Percentiles rank a stretch among this genome's conserved stretches.
These are phyloP conservation scores for Pheosia gnoma DNA, from an alignment of 2,888 invertebrate species.

Conservation along the genomic window DNA sequence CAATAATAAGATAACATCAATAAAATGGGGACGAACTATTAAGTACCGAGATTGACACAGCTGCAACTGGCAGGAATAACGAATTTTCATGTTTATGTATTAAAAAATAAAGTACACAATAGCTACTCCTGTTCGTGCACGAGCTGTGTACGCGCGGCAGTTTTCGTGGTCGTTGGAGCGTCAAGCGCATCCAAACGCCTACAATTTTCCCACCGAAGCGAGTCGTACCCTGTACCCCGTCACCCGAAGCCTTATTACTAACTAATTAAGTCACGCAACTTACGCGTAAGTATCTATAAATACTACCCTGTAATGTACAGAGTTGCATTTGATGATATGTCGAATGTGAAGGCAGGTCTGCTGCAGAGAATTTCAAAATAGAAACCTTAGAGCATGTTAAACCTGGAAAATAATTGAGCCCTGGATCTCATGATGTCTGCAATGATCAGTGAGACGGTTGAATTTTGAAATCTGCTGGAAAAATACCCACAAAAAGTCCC, in stretches of 20 bases:
- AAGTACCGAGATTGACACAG: neutral
- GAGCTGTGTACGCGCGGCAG: constrained; percentile 50
- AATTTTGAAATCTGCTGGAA: constrained; percentile 31
- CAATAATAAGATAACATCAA: no score
- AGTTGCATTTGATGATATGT: no score
- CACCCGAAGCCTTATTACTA: constrained; percentile 68
- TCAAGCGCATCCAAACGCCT: constrained; percentile 71
- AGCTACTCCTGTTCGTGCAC: constrained; percentile 43
- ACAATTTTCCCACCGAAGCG: constrained; percentile 71
- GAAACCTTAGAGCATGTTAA: no score
- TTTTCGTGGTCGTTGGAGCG: constrained; percentile 77
- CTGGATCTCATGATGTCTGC: no score
- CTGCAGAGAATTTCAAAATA: no score
- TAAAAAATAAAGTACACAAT: neutral
- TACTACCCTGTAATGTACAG: no score
- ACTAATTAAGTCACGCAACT: constrained; percentile 54
- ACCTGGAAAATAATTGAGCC: no score
- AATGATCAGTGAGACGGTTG: constrained; percentile 1
- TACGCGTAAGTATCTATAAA: constrained; percentile 13
- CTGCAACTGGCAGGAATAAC: no score
- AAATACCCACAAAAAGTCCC: constrained; percentile 21
- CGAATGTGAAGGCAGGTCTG: no score
- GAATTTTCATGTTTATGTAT: neutral
- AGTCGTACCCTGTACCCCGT: constrained; percentile 45
- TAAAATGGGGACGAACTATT: no score